Base-by-base conservation (phyloP, 1,140 invertebrate species). In the Palaemon carinicauda region DNA sequence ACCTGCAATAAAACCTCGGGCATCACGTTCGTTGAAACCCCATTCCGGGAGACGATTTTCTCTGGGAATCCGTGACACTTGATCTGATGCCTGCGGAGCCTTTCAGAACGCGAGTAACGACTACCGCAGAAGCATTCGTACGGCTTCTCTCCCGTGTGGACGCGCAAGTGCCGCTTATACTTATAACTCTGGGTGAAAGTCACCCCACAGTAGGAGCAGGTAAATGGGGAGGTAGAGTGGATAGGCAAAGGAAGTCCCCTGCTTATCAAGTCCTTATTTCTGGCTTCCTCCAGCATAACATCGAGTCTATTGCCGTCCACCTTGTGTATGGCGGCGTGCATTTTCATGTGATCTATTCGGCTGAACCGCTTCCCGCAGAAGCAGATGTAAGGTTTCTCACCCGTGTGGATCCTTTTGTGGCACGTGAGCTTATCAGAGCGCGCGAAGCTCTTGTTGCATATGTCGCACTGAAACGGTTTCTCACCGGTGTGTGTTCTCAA, bases 301-400 rank as follows among this genome's bases (percentile, higher is more conserved):
- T 73, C 41, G 0, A 33, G 50, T 29, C 54, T 12, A 19, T 82
- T 65, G 7, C 29, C 41, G 1, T 15, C n/a, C 1, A 82, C 15
- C 19, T 82, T 74, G 27, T 82, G 80, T 12, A 69, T 82, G 19
- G 51, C 33, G 3, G 69, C 65, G 12, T 82, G 80, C 27, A 73
- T 53, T 15, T 82, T 82, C 51, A 82, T 27, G 80, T 82, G 69
- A 52, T 82, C 80, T 14, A 74, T 54, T 2, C 80, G 65, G 3
- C 15, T 73, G 27, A 82, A 82, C 50, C 69, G 73, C 52, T 82
- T 82, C 21, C 80, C 51, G 21, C 80, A 82, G 19, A 82, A 82
- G 52, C 80, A 82, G 4, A 73, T 24, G 29, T 74, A 82, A 3
- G 80, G 80, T 52, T 54, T 73, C 21, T 82, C 80, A n/a, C 80